Percentiles rank a stretch among this genome's conserved stretches.
phyloP scores from a whole-genome alignment of 2,113 vertebrate genomes.

The Capra hircus region DNA sequence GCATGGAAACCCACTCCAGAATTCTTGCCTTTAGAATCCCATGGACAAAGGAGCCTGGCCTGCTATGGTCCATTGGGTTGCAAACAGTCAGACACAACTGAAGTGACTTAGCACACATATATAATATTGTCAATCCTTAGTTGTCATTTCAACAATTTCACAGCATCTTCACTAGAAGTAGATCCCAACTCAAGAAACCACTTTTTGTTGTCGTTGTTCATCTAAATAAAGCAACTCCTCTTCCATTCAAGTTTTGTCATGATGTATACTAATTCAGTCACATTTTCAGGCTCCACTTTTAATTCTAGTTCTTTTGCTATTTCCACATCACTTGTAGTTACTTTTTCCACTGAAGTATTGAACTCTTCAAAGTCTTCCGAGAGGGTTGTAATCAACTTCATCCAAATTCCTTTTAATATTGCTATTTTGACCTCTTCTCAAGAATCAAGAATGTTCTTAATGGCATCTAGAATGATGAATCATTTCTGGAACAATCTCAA shows the following conservation, averaged over 20 bases:
- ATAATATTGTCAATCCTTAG: neutral
- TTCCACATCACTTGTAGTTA: neutral
- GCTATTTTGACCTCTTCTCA: neutral
- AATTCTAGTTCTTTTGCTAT: neutral
- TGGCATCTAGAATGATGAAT: neutral
- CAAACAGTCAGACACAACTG: fast-evolving
- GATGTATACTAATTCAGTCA: neutral
- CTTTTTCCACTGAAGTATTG: neutral
- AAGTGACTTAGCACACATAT: neutral
- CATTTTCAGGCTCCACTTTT: neutral
- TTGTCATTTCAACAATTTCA: neutral
- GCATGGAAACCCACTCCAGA: neutral
- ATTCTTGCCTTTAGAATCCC: neutral
- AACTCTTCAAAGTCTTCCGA: neutral
- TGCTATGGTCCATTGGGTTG: neutral
- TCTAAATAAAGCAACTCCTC: neutral
- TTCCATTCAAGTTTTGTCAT: neutral
- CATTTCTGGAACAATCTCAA: neutral
- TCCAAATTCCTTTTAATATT: neutral
- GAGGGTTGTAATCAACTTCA: neutral
- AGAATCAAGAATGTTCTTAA: neutral
- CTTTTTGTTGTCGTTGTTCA: neutral
- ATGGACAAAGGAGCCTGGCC: neutral
- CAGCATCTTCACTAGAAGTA: neutral
- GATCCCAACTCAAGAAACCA: neutral